Evolutionary conservation across 2,888 invertebrate species (phyloP), one percentile per base, ranked within the genome.

Genomic region (Fragum sueziense): DNA sequence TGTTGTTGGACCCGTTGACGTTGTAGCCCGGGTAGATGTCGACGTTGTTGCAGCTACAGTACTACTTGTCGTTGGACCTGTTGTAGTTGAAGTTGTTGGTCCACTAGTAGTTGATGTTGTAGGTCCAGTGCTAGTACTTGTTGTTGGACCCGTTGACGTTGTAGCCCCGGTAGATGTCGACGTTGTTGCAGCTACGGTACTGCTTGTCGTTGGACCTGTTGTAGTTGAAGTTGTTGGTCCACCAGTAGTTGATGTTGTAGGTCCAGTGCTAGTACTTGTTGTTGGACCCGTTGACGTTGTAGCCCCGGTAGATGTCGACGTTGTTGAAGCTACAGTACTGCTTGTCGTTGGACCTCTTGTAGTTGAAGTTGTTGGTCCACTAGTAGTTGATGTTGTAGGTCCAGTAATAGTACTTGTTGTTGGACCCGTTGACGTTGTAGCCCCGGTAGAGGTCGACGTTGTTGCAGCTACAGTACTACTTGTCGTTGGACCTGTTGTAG

Each of bases 151-250:
- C 47, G 47, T 47, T 9, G 47, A 47, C 47, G 47, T 47, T 14
- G 47, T 47, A 47, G 47, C 47, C 47, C 47, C 47, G 47, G 47
- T 47, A 4, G 47, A 47, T 47, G 47, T 47, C 47, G 47, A 47
- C 47, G 47, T 47, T 47, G 47, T 47, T 47, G 47, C 47, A 47
- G 47, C 47, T 47, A 14, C 17, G n/a, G 47, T 47, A 47, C 67
- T 59, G 3, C 59, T 70, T 20, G 61, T 57, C 29, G 70, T 27
- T 27, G 59, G 34, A 7, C 7, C 37, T 22, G 67, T 25, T 14
- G 68, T 68, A 22, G 62, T 6, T 37, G 67, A 31, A 20, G 73
- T 68, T 9, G 68, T 54, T 17, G 37, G 33, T 25, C 57, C 33
- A 29, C 57, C 27, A 47, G 47, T 57, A 47, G 47, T 9, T 47